phyloP scores from a whole-genome alignment of 2,113 vertebrate genomes.

The Mugil cephalus region DNA sequence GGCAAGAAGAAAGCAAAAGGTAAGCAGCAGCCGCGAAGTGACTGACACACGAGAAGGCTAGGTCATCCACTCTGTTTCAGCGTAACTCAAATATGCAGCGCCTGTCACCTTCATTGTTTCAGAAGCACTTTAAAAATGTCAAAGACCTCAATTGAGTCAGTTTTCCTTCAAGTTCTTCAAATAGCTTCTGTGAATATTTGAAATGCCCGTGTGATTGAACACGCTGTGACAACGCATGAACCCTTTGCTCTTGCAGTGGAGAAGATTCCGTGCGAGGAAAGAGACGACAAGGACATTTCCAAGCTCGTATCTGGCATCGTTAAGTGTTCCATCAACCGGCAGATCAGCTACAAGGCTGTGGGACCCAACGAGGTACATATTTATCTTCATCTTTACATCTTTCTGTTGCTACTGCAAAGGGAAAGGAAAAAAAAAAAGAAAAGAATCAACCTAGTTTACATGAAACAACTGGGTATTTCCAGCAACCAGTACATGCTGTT shows the following conservation, averaged over 20 bases:
- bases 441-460: neutral
- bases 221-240: conserved; percentile 24
- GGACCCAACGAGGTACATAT: conserved; percentile 86
- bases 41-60: neutral
- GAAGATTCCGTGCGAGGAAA: conserved; percentile 87
- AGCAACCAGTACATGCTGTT: neutral
- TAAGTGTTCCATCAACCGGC: conserved; percentile 92
- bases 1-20: conserved; percentile 93
- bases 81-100: neutral
- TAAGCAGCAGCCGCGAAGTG: conserved; percentile 61
- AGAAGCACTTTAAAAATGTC: neutral
- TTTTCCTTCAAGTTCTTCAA: neutral
- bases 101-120: neutral
- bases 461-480: neutral
- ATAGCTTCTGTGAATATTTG: neutral
- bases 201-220: neutral
- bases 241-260: conserved; percentile 83
- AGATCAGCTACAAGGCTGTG: conserved; percentile 91
- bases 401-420: neutral
- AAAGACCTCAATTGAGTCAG: neutral
- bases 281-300: conserved; percentile 90
- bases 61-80: neutral
- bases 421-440: neutral
- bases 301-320: conserved; percentile 93
- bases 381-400: neutral